Evolutionary conservation across 1,140 invertebrate species (phyloP).

Genomic region (Sitophilus oryzae): DNA sequence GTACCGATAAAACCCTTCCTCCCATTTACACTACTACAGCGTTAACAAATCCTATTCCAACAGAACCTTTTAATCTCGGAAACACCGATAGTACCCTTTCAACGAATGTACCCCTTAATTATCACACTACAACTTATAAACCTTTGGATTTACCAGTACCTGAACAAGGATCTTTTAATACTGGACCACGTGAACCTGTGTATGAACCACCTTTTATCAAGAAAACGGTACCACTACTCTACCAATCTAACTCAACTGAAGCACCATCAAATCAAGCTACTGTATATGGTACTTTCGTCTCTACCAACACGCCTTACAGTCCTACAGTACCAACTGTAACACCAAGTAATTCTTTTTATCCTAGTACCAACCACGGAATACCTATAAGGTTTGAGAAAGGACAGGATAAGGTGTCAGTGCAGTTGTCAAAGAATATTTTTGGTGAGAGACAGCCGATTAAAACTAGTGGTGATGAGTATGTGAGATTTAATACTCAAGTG

Average conservation of each 20-base stretch:
- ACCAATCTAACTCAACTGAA: slow-evolving; percentile 12
- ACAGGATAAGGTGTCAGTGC: slow-evolving; percentile 20
- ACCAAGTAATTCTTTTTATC: background rate
- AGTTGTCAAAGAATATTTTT: slow-evolving; percentile 24
- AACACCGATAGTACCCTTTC: slow-evolving; percentile 12
- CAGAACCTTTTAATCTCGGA: slow-evolving; percentile 15
- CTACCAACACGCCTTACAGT: slow-evolving; percentile 14
- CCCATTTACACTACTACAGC: background rate
- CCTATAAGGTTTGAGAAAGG: slow-evolving; percentile 23
- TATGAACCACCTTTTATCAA: slow-evolving; percentile 23
- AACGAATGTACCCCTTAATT: background rate
- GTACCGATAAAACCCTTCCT: slow-evolving; percentile 1
- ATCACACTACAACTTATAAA: background rate
- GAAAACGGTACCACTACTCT: slow-evolving; percentile 15
- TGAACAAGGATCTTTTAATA: slow-evolving; percentile 16
- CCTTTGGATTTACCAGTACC: background rate
- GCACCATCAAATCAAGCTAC: slow-evolving; percentile 24
- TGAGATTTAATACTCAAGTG: slow-evolving; percentile 7
- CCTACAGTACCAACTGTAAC: slow-evolving; percentile 20
- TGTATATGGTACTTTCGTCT: slow-evolving; percentile 26
- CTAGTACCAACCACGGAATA: slow-evolving; percentile 8
- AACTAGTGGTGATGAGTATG: background rate
- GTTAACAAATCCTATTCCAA: slow-evolving; percentile 6
- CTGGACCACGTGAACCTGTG: slow-evolving; percentile 10
- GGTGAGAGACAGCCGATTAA: background rate